These are phyloP conservation scores for Dolichopus griseipennis DNA, from an alignment of 2,888 invertebrate species.

Conservation along the genomic window DNA sequence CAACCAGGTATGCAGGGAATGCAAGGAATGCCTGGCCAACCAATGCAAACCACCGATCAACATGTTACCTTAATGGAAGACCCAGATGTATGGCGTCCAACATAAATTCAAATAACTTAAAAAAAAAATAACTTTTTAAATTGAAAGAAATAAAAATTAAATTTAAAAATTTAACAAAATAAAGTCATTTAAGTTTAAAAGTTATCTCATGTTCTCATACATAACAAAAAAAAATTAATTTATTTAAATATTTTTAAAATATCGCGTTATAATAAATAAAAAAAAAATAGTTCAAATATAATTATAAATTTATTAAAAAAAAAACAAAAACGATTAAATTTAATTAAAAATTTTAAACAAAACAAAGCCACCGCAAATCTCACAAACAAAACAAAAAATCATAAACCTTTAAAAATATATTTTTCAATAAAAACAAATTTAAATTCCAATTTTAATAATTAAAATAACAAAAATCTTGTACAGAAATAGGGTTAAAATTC, in stretches of 20 bases:
- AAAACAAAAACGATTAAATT: slow-evolving; percentile 15
- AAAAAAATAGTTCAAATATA: neutral
- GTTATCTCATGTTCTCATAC: slow-evolving; percentile 30
- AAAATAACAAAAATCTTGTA: too few relatives aligned
- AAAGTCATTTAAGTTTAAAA: slow-evolving; percentile 23
- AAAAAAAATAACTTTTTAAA: neutral
- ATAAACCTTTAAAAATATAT: too few relatives aligned
- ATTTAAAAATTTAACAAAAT: slow-evolving; percentile 16
- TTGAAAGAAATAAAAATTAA: slow-evolving; percentile 4
- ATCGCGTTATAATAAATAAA: slow-evolving; percentile 9
- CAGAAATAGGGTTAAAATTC: too few relatives aligned
- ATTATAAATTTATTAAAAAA: neutral
- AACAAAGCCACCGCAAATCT: neutral
- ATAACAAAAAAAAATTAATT: slow-evolving; percentile 19
- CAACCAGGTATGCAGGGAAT: slow-evolving; percentile 47
- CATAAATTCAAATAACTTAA: slow-evolving; percentile 51
- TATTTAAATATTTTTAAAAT: slow-evolving; percentile 13
- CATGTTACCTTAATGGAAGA: slow-evolving; percentile 84
- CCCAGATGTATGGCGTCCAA: slow-evolving; percentile 87
- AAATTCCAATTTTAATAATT: too few relatives aligned
- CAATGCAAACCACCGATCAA: slow-evolving; percentile 38
- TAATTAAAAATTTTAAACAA: neutral
- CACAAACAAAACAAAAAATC: neutral
- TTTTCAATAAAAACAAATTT: too few relatives aligned
- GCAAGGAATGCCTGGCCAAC: slow-evolving; percentile 48